Percentiles rank a stretch among this genome's conserved stretches.
Evolutionary conservation across 2,113 vertebrate species (phyloP).

Genomic region (Nansenia antarctica): DNA sequence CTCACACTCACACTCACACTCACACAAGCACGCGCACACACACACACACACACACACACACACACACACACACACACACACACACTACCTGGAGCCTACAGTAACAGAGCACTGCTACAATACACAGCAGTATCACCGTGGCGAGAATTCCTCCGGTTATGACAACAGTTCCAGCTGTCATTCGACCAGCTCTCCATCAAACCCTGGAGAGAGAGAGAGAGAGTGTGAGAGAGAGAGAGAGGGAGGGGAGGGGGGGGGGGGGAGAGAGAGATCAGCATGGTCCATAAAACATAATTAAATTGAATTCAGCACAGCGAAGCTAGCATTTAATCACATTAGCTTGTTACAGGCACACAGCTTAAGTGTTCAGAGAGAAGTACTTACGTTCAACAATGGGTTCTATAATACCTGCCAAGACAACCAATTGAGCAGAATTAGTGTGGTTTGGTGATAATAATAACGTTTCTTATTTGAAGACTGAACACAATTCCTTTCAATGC

Average conservation of each 20-base stretch:
- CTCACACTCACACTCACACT: conserved; percentile 28
- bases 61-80: not conserved
- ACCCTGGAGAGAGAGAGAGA: conserved; percentile 71
- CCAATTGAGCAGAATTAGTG: conserved; percentile 28
- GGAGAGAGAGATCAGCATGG: not conserved
- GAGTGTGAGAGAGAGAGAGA: not conserved
- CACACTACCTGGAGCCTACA: conserved; percentile 91
- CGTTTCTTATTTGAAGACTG: too few species aligned
- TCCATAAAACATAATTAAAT: not conserved
- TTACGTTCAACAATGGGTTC: conserved; percentile 47
- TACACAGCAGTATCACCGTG: conserved; percentile 93
- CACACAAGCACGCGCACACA: not conserved
- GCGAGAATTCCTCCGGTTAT: conserved; percentile 97
- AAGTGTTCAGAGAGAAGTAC: conserved; percentile 21
- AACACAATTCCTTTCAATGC: too few species aligned
- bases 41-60: not conserved
- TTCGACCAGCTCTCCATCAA: conserved; percentile 97
- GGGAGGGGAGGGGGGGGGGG: not conserved
- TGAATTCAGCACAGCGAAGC: not conserved
- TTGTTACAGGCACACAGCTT: too few species aligned
- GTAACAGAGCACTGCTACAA: conserved; percentile 96
- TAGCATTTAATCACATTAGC: too few species aligned
- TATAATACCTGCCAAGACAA: conserved; percentile 39
- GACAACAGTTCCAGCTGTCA: conserved; percentile 98
- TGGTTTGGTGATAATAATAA: not conserved